Base-by-base conservation (phyloP, 2,113 vertebrate genomes). In the Raja brachyura region DNA sequence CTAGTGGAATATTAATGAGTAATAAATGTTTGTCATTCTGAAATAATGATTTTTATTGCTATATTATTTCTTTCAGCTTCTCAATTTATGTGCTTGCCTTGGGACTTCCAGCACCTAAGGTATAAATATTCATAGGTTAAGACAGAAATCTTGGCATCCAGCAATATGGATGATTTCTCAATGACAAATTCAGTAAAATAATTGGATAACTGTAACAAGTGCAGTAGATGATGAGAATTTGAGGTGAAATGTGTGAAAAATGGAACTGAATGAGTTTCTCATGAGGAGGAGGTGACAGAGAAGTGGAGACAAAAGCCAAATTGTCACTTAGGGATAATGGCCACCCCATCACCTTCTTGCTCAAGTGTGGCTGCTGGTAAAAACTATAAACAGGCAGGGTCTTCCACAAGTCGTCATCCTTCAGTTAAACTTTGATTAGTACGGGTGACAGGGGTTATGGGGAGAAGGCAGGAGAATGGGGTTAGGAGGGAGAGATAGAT, bases 1-100 rank as follows among this genome's bases (percentile, higher is more conserved):
- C 59, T n/a, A n/a, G 28, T 88, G 83, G 28, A 63, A 88, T 88
- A n/a, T 31, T 88, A 63, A 88, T 63, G 59, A 88, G 11, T 31
- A 88, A 88, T 31, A 63, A 31, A 86, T 28, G 11, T 86, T 86
- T 86, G 81, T n/a, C 83, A 16, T 31, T 88, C 61, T 66, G 5
- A 63, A 88, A 88, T 10, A 66, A 14, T 88, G n/a, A 88, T 63
- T n/a, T 18, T 88, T 88, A 56, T 88, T 88, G 83, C 61, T 88
- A 18, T 31, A 8, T 88, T 14, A 63, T 2, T 88, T 59, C n/a
- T 31, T 66, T 88, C 59, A 61, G 59, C 61, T 88, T 88, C 83
- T 39, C 14, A 63, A 88, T 18, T 33, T 31, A 31, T 31, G 83
- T 88, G 59, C 61, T 14, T 88, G 25, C 83, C n/a, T 66, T n/a